Evolutionary conservation across 2,113 vertebrate genomes (phyloP).

Genomic region (Cinclus mexicanus): DNA sequence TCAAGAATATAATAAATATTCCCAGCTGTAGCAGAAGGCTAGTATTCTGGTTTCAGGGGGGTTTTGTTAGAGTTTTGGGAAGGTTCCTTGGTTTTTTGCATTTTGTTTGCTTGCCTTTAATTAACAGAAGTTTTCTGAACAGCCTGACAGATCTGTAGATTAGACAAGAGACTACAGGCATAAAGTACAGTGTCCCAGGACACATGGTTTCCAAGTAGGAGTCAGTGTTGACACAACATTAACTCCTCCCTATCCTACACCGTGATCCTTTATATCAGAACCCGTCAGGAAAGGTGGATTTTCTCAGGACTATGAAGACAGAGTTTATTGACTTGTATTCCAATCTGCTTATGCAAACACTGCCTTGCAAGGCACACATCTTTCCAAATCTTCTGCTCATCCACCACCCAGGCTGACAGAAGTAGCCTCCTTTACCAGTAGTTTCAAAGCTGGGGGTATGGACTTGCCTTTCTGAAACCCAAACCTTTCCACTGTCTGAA

Average conservation of each 20-base stretch:
- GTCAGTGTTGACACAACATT: background rate
- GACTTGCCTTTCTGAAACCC: background rate
- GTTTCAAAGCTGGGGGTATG: background rate
- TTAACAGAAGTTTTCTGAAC: background rate
- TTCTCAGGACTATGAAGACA: background rate
- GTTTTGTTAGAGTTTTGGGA: background rate
- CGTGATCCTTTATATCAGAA: background rate
- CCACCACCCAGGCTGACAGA: background rate
- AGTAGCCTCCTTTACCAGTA: background rate
- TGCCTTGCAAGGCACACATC: background rate
- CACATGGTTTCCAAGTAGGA: background rate
- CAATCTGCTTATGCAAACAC: fast-evolving
- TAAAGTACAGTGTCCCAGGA: background rate
- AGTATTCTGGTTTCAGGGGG: background rate
- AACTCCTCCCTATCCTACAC: background rate
- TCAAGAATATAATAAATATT: background rate
- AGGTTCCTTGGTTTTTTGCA: background rate
- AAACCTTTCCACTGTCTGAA: background rate
- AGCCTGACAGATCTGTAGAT: background rate
- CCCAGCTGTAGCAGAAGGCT: background rate
- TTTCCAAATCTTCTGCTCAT: background rate
- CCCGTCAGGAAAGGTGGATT: background rate
- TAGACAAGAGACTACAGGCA: background rate
- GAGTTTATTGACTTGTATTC: background rate
- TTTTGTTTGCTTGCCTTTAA: background rate